Evolutionary conservation across 2,797 vertebrate species (phyloP).

Genomic region (Carduelis carduelis): DNA sequence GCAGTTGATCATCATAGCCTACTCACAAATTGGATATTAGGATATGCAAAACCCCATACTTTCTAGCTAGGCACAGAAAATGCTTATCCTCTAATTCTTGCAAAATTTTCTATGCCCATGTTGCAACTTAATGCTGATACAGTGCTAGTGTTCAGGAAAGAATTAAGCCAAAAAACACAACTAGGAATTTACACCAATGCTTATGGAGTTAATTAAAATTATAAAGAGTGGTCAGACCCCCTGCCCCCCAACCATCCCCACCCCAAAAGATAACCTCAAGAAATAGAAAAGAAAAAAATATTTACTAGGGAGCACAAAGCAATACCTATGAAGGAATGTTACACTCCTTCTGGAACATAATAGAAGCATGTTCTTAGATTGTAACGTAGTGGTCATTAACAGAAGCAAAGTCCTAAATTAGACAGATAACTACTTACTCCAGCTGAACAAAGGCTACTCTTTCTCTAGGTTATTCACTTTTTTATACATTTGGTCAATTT

Average conservation of each 20-base stretch:
- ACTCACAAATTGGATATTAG: not conserved
- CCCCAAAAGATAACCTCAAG: not conserved
- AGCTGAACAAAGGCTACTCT: not conserved
- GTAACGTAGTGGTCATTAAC: accelerated
- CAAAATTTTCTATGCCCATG: not conserved
- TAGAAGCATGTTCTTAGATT: not conserved
- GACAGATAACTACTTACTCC: not conserved
- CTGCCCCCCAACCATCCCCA: accelerated
- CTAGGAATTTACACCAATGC: not conserved
- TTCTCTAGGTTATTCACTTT: not conserved
- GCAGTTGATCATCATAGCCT: not conserved
- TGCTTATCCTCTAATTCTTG: not conserved
- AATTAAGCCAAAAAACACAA: not conserved
- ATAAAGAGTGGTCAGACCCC: not conserved
- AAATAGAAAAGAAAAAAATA: not conserved
- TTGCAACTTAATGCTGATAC: not conserved
- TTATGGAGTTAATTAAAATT: not conserved
- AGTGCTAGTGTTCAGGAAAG: not conserved
- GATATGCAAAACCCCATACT: not conserved
- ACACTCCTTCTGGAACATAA: not conserved
- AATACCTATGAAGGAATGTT: not conserved
- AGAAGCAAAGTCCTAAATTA: not conserved
- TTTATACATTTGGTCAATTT: not conserved
- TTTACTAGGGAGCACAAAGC: not conserved
- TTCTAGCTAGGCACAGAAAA: not conserved